Evolutionary conservation across 2,113 vertebrate genomes (phyloP).

Genomic region (Chelonoidis abingdonii): DNA sequence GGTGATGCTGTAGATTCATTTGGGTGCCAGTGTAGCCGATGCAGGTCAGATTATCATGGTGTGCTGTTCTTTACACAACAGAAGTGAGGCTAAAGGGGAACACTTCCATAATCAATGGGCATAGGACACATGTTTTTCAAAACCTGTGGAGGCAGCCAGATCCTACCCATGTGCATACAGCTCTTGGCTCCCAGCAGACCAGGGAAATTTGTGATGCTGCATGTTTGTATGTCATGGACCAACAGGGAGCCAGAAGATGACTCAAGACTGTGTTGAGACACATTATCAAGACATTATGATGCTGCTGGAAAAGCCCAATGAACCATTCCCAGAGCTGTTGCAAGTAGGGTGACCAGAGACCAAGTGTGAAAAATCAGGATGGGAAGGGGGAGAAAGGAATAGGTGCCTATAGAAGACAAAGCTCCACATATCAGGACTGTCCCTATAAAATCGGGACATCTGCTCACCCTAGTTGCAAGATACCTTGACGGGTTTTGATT

Average conservation of each 20-base stretch:
- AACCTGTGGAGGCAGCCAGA: not conserved
- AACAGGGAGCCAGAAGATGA: not conserved
- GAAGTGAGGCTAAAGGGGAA: not conserved
- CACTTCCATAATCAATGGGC: not conserved
- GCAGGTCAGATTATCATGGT: not conserved
- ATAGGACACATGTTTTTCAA: not conserved
- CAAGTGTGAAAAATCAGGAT: too few species aligned
- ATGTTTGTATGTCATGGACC: not conserved
- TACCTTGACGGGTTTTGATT: not conserved
- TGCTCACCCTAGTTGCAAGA: not conserved
- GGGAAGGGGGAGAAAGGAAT: too few species aligned
- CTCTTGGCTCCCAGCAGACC: not conserved
- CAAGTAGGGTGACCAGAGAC: too few species aligned
- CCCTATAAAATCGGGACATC: too few species aligned
- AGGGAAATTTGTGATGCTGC: not conserved
- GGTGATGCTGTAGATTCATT: not conserved
- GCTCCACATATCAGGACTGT: too few species aligned
- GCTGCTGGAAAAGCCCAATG: not conserved
- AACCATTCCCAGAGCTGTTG: not conserved
- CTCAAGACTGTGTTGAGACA: not conserved
- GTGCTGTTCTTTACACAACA: too few species aligned
- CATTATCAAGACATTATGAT: not conserved
- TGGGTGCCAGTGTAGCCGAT: not conserved
- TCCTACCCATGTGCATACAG: not conserved
- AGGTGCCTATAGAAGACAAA: too few species aligned